Base-by-base conservation (phyloP, 37 sponge, comb jelly and placozoan genomes). In the Hexactinellida sp. region DNA sequence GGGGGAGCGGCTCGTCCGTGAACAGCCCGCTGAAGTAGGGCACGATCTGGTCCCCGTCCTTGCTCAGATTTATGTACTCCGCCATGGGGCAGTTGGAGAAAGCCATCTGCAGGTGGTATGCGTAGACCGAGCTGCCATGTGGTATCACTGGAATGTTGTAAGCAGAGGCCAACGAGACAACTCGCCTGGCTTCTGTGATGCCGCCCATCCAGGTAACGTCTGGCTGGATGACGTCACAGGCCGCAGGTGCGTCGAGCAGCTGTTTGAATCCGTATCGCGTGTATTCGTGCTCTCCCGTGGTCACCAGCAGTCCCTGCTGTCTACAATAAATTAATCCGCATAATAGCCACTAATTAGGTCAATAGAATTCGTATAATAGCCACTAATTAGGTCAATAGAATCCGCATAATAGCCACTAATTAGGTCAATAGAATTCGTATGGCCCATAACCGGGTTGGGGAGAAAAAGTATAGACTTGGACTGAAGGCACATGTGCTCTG, bases 181-280 rank as follows among this genome's bases (percentile, higher is more conserved):
- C 84, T 19, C 90, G 51, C 28, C 90, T 88, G 16, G 93, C 90
- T 90, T 94, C 94, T 38, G 94, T 94, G 39, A 94, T 94, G 25
- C 94, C 94, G 24, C 94, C 94, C 84, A 94, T 84, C 94, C 94
- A 94, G 0, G 94, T 94, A 37, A 94, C 88, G 83, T 94, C 94
- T 10, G 94, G 94, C 55, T 94, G 94, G 21, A 94, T 30, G 16
- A 94, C 89, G 83, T 94, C 92, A 63, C 76, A 63, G 37, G 89
- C 92, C 84, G 92, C 90, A 19, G 82, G 82, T n/a, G 41, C 39
- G 38, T 92, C 91, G 23, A 94, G 32, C 39, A 94, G 71, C 82
- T 76, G 85, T 37, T 87, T 87, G 83, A 84, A 94, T 16, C 94
- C 94, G 84, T 94, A 94, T 25, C 94, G 82, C 54, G 94, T 89